Conservation (phyloP, 2,113 vertebrate species). For the Microtus montanus region DNA sequence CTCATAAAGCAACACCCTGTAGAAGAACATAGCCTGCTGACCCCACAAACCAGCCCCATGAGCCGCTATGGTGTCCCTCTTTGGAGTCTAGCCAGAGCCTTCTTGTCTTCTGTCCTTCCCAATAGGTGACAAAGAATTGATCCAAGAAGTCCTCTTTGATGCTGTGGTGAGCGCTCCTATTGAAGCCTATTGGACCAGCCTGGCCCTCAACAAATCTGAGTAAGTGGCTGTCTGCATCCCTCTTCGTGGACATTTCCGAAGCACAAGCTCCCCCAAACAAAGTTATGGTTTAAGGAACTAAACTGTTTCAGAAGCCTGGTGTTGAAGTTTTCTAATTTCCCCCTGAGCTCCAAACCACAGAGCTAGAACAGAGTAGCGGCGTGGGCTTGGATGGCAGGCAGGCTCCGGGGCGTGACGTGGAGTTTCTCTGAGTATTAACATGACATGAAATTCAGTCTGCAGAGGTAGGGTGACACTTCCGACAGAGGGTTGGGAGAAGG, state of each 20-base stretch:
- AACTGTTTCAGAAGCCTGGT: constrained; percentile 67
- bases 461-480: constrained; percentile 61
- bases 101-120: constrained; percentile 51
- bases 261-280: constrained; percentile 52
- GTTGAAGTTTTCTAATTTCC: constrained; percentile 79
- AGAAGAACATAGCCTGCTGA: not conserved
- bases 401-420: constrained; percentile 65
- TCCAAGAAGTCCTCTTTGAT: constrained; percentile 98
- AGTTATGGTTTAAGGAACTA: constrained; percentile 75
- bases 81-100: not conserved
- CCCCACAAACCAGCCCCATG: not conserved
- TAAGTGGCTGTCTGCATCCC: constrained; percentile 83
- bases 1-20: not conserved
- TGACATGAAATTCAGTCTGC: constrained; percentile 67
- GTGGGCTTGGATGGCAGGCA: constrained; percentile 52
- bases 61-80: rapidly evolving
- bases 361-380: constrained; percentile 65
- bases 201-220: constrained; percentile 98
- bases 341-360: constrained; percentile 75
- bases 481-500: not conserved
- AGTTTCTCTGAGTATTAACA: constrained; percentile 74
- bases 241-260: constrained; percentile 57
- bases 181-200: constrained; percentile 98
- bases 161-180: constrained; percentile 97
- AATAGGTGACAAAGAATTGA: constrained; percentile 95